Base-by-base conservation (phyloP, 2,113 vertebrate species). In the Phainopepla nitens region DNA sequence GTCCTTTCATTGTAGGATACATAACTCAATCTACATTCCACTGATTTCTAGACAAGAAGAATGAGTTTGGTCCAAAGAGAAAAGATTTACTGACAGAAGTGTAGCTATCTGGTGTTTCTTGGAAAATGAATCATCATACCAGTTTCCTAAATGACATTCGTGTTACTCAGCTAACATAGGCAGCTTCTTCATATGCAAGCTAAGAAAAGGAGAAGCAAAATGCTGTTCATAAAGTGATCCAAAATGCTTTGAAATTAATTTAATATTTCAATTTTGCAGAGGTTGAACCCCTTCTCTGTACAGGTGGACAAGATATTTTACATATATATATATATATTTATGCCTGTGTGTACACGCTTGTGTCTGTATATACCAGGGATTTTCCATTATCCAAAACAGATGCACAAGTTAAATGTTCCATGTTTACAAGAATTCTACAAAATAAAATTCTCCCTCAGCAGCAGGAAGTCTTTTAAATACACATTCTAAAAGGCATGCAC, bases 381-480 rank as follows among this genome's bases (percentile, higher is more conserved):
- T 84, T 82, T 72, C 45, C 77, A 27, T 57, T 94, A 57, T 29
- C 29, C 39, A 70, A 72, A 92, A 17, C 44, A 96, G 58, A 95
- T 87, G 75, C 23, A 83, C 65, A 89, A 62, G 85, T 91, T 87
- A 89, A 79, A 76, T 90, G 93, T 90, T 89, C 28, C 47, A 57
- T 93, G 83, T 90, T 96, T 94, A 95, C 51, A 96, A 75, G 88
- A 96, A 88, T 82, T 90, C 53, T 80, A 72, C 81, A 82, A 87
- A 79, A 75, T 58, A 87, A 91, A 95, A 78, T 90, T 84, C 82
- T 87, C 69, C 81, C 4, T 7, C 47, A 82, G 54, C 71, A 94
- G 77, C 71, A 94, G 86, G 80, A 92, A 41, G 27, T 93, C 51
- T 81, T 95, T 97, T 97, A 88, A 97, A 86, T 66, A 91, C 80